Evolutionary conservation across 2,888 invertebrate species (phyloP), one percentile per base, ranked within the genome.

Genomic region (Hydrotaea cyrtoneurina): DNA sequence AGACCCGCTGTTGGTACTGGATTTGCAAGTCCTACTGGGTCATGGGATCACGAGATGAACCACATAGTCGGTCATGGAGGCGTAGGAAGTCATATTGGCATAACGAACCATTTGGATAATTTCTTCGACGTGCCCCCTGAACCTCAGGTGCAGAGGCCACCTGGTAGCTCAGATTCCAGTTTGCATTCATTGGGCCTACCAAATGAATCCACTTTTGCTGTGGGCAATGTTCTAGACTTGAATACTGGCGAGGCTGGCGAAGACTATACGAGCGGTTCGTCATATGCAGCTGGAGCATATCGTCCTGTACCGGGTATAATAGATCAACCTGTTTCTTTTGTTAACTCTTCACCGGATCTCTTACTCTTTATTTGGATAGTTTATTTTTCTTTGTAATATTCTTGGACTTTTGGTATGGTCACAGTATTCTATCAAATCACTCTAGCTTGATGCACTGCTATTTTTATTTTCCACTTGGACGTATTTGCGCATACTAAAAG

Each of bases 231-330:
- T 23, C 87, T 91, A 57, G 91, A 92, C 73, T 79, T 91, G 75
- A 91, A 90, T 87, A 89, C 89, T 2, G 90, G 90, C 82, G 91
- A 91, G 77, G 89, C 90, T 13, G 88, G 86, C 43, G 90, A 90
- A 53, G 90, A 90, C 23, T 91, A 91, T 82, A 88, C 87, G 36
- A 86, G 87, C 59, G 89, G 88, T 59, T 86, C 86, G 53, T 85
- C 80, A 31, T 88, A 89, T 86, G 87, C 88, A 19, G 91, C 89
- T 78, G 90, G 87, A 80, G 87, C 87, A 71, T 92, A 90, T 90
- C 92, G 91, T 87, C 92, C 92, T 86, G 90, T 92, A 86, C 91
- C 92, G 88, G 92, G 92, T 92, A 92, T 91, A 82, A 73, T 71
- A 57, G 76, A 31, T 71, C 50, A 82, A 77, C 73, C 59, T 62